phyloP scores from a whole-genome alignment of 1,140 invertebrate genomes.

The Hyles vespertilio region DNA sequence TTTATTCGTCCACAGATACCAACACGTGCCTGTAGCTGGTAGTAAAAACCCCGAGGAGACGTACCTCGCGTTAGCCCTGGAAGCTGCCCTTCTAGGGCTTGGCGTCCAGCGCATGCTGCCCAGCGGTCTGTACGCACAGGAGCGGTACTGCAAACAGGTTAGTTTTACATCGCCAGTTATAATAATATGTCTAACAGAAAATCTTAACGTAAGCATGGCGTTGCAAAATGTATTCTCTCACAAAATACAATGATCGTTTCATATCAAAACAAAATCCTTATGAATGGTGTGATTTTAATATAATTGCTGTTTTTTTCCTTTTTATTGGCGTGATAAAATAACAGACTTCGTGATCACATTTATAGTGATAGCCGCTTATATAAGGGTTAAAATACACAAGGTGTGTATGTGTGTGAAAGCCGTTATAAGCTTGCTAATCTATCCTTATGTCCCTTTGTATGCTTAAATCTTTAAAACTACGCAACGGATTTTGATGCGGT shows the following conservation, averaged over 20 bases:
- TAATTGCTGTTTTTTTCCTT: too few relatives aligned
- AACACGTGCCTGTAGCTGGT: slow-evolving; percentile 84
- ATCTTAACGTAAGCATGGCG: background rate
- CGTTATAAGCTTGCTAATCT: background rate
- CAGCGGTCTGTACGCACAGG: slow-evolving; percentile 86
- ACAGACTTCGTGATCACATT: too few relatives aligned
- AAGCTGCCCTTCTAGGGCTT: slow-evolving; percentile 80
- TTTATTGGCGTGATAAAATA: too few relatives aligned
- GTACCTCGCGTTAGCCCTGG: slow-evolving; percentile 84
- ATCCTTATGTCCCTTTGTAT: too few relatives aligned
- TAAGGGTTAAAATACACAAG: background rate
- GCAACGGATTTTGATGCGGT: too few relatives aligned
- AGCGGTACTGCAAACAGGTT: slow-evolving; percentile 70
- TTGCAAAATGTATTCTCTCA: background rate
- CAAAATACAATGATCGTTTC: background rate
- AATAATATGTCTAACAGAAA: background rate
- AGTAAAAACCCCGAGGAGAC: slow-evolving; percentile 83
- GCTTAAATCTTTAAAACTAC: too few relatives aligned
- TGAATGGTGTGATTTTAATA: too few relatives aligned
- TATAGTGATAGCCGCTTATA: too few relatives aligned
- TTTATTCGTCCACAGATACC: slow-evolving; percentile 70
- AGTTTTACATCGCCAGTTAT: background rate
- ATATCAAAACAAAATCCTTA: too few relatives aligned
- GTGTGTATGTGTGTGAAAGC: background rate
- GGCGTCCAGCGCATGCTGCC: slow-evolving; percentile 89